A percentile compares a stretch with the other conserved stretches of the same genome.
Conservation (phyloP, 2,888 invertebrate genomes). For the Pterostichus madidus region DNA sequence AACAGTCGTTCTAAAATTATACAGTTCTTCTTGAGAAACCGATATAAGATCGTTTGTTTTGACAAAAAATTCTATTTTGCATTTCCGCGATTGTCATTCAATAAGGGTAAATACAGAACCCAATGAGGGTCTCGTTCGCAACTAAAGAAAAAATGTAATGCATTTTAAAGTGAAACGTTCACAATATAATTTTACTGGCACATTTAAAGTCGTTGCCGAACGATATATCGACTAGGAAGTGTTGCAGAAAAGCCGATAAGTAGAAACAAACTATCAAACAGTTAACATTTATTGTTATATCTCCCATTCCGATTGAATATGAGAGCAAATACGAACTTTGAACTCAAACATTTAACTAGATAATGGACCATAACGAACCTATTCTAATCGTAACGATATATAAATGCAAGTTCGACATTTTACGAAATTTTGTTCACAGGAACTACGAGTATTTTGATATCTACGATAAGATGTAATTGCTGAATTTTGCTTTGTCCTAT, state of each 20-base stretch:
- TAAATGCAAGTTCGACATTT: neutral
- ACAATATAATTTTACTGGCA: conserved; percentile 24
- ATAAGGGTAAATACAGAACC: neutral
- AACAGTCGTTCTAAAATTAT: no score
- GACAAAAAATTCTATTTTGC: conserved; percentile 20
- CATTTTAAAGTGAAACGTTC: neutral
- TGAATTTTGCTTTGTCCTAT: no score
- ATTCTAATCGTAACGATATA: neutral
- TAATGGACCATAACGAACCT: conserved; percentile 22
- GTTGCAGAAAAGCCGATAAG: conserved; percentile 48
- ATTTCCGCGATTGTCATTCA: conserved; percentile 29
- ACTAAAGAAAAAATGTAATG: neutral
- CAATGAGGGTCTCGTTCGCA: conserved; percentile 2
- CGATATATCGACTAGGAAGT: conserved; percentile 31
- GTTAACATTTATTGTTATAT: conserved; percentile 51
- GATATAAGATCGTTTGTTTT: neutral
- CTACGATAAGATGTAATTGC: no score
- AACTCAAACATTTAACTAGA: conserved; percentile 15
- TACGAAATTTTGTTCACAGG: neutral
- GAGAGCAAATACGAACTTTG: conserved; percentile 20
- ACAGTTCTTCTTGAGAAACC: no score
- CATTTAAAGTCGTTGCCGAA: neutral
- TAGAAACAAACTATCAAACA: conserved; percentile 44
- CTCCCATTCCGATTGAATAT: conserved; percentile 26
- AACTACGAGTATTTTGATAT: neutral